Evolutionary conservation across 2,113 vertebrate species (phyloP).

Genomic region (Fregetta grallaria): DNA sequence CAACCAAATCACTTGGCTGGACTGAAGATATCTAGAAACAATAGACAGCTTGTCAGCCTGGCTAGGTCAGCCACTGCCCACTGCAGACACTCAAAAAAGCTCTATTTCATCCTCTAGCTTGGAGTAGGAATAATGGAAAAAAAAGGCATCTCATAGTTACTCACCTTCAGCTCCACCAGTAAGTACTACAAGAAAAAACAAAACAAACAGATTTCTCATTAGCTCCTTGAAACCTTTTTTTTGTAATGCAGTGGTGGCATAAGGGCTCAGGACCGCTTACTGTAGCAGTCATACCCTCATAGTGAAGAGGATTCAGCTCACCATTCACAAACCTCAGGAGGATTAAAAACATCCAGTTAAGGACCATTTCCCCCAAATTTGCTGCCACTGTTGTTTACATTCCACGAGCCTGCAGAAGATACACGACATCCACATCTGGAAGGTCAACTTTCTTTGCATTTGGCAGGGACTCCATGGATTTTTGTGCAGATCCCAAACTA

Average conservation of each 20-base stretch:
- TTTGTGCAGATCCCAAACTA: neutral
- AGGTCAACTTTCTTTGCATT: neutral
- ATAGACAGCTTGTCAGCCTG: neutral
- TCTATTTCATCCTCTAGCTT: neutral
- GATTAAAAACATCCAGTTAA: neutral
- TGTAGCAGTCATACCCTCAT: neutral
- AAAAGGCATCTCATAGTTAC: neutral
- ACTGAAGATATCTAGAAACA: neutral
- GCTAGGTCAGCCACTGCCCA: neutral
- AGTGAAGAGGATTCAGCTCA: neutral
- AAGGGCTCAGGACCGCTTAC: neutral
- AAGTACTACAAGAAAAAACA: neutral
- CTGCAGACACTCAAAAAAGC: neutral
- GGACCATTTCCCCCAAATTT: neutral
- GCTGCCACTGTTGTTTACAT: neutral
- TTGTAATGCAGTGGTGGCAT: neutral
- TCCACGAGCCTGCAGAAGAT: neutral
- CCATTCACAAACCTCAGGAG: neutral
- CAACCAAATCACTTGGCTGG: neutral
- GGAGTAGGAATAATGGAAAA: neutral
- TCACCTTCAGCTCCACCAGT: neutral
- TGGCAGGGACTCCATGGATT: neutral
- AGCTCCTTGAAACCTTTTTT: neutral
- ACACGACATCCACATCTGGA: neutral
- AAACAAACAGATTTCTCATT: neutral